phyloP scores from a whole-genome alignment of 2,113 vertebrate species.

The Aepyceros melampus region DNA sequence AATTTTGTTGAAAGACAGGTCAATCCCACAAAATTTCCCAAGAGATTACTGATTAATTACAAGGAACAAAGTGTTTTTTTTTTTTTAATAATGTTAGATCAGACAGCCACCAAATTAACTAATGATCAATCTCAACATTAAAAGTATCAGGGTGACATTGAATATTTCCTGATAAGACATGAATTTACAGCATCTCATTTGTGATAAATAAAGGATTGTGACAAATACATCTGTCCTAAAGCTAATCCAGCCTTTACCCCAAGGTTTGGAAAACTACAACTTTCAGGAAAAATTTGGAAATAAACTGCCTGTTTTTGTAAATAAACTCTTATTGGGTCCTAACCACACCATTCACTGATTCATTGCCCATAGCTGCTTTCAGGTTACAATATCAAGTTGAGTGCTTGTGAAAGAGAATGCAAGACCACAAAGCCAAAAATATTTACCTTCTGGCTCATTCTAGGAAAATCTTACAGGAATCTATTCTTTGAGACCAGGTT shows the following conservation, averaged over 20 bases:
- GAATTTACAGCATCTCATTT: not conserved
- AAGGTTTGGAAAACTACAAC: not conserved
- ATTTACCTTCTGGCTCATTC: not conserved
- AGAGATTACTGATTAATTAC: not conserved
- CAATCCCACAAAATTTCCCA: not conserved
- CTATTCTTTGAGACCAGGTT: not conserved
- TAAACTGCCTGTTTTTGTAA: not conserved
- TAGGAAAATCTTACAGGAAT: not conserved
- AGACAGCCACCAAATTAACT: not conserved
- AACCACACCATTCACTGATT: not conserved
- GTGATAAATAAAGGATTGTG: not conserved
- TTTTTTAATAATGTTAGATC: not conserved
- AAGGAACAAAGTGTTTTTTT: not conserved
- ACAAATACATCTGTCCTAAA: not conserved
- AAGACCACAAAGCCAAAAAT: too few relatives aligned
- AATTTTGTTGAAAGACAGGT: not conserved
- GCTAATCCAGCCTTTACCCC: not conserved
- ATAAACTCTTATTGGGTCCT: not conserved
- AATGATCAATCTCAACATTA: not conserved
- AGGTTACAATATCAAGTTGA: not conserved
- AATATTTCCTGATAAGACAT: not conserved
- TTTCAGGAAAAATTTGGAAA: not conserved
- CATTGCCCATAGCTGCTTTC: not conserved
- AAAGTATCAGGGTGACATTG: not conserved
- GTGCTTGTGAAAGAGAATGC: too few relatives aligned